Conservation (phyloP, 2,888 invertebrate species). For the Drosophila acutilabella region DNA sequence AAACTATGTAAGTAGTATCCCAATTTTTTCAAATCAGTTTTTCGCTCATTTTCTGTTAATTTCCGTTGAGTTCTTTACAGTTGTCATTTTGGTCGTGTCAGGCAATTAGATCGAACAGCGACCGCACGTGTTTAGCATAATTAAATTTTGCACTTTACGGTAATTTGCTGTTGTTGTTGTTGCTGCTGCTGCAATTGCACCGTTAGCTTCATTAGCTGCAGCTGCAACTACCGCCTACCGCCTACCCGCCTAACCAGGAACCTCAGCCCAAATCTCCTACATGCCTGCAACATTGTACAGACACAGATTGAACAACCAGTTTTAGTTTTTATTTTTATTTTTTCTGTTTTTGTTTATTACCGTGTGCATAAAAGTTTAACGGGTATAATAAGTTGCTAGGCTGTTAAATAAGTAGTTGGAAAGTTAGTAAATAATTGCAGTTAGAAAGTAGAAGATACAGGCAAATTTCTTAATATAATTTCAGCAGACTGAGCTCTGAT, state of each 20-base stretch:
- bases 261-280: constrained; percentile 33
- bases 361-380: background rate
- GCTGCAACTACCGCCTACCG: constrained; percentile 56
- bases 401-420: too few relatives aligned
- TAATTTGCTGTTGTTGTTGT: constrained; percentile 53
- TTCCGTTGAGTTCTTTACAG: constrained; percentile 1
- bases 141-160: constrained; percentile 70
- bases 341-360: background rate
- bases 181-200: constrained; percentile 37
- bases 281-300: constrained; percentile 46
- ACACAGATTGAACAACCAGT: constrained; percentile 61
- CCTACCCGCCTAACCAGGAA: background rate
- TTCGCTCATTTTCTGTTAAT: background rate
- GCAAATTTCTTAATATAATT: background rate
- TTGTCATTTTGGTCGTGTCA: constrained; percentile 54
- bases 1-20: background rate
- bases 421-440: too few relatives aligned
- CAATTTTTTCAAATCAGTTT: background rate
- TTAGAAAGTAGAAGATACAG: too few relatives aligned
- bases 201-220: constrained; percentile 78
- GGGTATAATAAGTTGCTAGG: background rate
- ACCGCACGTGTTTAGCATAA: constrained; percentile 74
- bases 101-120: constrained; percentile 71
- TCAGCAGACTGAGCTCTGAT: background rate
- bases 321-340: constrained; percentile 48